Percentiles rank a stretch among this genome's conserved stretches.
Conservation (phyloP, 2,888 invertebrate genomes). For the Apodemia mormo region DNA sequence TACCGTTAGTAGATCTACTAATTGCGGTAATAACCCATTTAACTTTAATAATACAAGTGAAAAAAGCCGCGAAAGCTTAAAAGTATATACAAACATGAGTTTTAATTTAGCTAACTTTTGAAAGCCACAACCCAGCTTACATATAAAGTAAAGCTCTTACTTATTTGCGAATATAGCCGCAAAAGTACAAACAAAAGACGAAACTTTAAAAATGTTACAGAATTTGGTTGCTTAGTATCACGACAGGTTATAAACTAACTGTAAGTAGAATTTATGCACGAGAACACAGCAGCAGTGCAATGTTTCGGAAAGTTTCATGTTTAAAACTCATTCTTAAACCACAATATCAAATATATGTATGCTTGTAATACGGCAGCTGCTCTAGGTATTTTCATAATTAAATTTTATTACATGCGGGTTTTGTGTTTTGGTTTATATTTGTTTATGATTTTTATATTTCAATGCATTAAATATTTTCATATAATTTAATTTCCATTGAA, state of each 20-base stretch:
- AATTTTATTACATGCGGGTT: neutral
- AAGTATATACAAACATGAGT: too few relatives aligned
- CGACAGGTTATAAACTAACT: neutral
- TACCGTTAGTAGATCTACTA: too few relatives aligned
- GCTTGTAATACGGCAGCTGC: neutral
- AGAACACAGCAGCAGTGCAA: conserved; percentile 2
- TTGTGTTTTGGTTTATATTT: neutral
- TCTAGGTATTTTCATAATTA: neutral
- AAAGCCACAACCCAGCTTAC: too few relatives aligned
- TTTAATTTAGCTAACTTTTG: too few relatives aligned
- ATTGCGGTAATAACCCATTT: too few relatives aligned
- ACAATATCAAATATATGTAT: neutral
- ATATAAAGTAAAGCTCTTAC: too few relatives aligned
- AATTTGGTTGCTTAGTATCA: neutral
- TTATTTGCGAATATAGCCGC: neutral
- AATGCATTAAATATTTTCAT: too few relatives aligned
- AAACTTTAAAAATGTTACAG: neutral
- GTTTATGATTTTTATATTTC: too few relatives aligned
- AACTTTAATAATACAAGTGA: too few relatives aligned
- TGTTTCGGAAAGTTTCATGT: neutral
- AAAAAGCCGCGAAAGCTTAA: too few relatives aligned
- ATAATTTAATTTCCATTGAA: too few relatives aligned
- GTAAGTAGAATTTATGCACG: conserved; percentile 6
- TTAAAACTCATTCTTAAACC: conserved; percentile 11
- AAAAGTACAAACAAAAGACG: neutral